phyloP scores from a whole-genome alignment of 2,797 vertebrate genomes.

The Notolepis coatsorum region DNA sequence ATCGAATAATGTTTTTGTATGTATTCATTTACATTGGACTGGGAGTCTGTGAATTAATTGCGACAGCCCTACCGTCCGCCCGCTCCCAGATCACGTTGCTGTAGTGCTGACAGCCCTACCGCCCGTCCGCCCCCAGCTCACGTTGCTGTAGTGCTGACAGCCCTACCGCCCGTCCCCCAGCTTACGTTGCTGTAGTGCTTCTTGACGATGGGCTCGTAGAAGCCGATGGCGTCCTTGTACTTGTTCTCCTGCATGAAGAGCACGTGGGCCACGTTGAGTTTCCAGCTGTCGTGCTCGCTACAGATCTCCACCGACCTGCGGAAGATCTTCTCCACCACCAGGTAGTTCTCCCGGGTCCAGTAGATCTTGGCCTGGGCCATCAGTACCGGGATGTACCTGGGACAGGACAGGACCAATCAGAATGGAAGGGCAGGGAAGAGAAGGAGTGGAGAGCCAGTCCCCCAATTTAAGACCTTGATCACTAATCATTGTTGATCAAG shows the following conservation, averaged over 20 bases:
- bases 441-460: neutral
- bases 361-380: slow-evolving; percentile 99
- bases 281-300: slow-evolving; percentile 94
- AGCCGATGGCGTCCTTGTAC: slow-evolving; percentile 94
- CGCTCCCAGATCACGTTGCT: too few species aligned
- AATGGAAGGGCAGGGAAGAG: neutral
- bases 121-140: too few species aligned
- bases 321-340: slow-evolving; percentile 96
- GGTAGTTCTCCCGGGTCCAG: slow-evolving; percentile 95
- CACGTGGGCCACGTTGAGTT: slow-evolving; percentile 95
- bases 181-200: slow-evolving; percentile 92
- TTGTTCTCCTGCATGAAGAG: slow-evolving; percentile 98
- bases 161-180: too few species aligned
- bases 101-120: too few species aligned
- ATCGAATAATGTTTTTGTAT: too few species aligned
- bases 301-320: slow-evolving; percentile 94
- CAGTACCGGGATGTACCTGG: slow-evolving; percentile 90
- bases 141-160: too few species aligned
- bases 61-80: too few species aligned
- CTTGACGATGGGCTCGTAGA: slow-evolving; percentile 97
- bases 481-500: too few species aligned
- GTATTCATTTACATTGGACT: too few species aligned
- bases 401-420: neutral
- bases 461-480: too few species aligned
- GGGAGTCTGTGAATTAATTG: too few species aligned